Percentiles rank a stretch among this genome's conserved stretches.
These are phyloP conservation scores for Pituophis catenifer DNA, from an alignment of 2,113 vertebrate genomes.

Conservation along the genomic window DNA sequence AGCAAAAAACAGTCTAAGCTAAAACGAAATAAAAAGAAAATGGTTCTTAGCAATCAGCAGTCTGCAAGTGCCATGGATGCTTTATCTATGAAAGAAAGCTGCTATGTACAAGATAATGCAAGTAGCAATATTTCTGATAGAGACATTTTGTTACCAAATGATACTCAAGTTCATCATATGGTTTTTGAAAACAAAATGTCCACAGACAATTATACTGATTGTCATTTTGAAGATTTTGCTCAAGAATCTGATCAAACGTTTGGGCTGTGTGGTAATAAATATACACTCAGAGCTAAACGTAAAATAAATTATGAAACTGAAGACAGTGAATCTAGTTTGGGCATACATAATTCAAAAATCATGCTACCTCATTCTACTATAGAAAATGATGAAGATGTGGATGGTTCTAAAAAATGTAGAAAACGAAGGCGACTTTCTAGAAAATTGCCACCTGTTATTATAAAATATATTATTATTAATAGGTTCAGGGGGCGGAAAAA, in stretches of 20 bases:
- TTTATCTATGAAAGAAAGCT: conserved; percentile 67
- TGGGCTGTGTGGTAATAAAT: conserved; percentile 89
- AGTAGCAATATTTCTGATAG: conserved; percentile 70
- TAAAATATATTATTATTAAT: conserved; percentile 99
- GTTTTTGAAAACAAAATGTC: conserved; percentile 74
- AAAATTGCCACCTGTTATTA: conserved; percentile 93
- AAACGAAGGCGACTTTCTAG: conserved; percentile 87
- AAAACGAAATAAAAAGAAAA: conserved; percentile 83
- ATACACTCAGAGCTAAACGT: conserved; percentile 89
- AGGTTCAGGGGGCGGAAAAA: conserved; percentile 98
- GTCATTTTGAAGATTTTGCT: conserved; percentile 69
- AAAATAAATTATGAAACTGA: conserved; percentile 86
- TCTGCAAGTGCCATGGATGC: conserved; percentile 58
- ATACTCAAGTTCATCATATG: conserved; percentile 68
- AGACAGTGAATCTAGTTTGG: conserved; percentile 79
- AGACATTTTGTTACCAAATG: conserved; percentile 61
- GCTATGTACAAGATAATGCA: conserved; percentile 66
- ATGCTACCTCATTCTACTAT: conserved; percentile 64
- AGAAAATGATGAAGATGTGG: conserved; percentile 72
- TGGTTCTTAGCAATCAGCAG: conserved; percentile 64
- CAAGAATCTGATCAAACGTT: conserved; percentile 77
- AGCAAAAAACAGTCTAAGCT: conserved; percentile 79
- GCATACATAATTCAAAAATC: conserved; percentile 76
- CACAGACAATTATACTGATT: conserved; percentile 68
- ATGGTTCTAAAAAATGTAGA: conserved; percentile 77